These are phyloP conservation scores for Conops quadrifasciatus DNA, from an alignment of 2,888 invertebrate species.

Conservation along the genomic window DNA sequence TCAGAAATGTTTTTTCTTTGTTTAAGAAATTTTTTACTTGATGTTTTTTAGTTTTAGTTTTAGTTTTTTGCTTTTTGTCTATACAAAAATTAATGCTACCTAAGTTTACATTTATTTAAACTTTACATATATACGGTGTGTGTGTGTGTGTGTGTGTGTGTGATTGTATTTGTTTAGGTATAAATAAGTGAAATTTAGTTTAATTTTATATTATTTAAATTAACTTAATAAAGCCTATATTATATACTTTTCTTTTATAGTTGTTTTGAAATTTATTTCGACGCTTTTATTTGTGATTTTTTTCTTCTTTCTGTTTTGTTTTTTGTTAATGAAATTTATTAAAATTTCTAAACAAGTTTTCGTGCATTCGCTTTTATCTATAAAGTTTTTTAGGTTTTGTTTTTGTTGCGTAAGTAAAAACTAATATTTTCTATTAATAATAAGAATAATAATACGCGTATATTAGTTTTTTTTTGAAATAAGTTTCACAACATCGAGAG, in stretches of 20 bases:
- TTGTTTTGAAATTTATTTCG: constrained; percentile 19
- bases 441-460: constrained; percentile 15
- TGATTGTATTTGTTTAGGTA: neutral
- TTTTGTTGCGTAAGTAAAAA: constrained; percentile 30
- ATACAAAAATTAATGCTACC: constrained; percentile 33
- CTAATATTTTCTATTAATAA: constrained; percentile 35
- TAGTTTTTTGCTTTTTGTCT: constrained; percentile 29
- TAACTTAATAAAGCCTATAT: constrained; percentile 28
- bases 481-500: constrained; percentile 66
- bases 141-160: too few relatives aligned
- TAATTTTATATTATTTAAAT: neutral
- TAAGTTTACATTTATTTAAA: constrained; percentile 28
- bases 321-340: constrained; percentile 32
- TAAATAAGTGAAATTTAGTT: constrained; percentile 17
- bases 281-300: too few relatives aligned
- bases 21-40: constrained; percentile 32
- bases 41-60: constrained; percentile 26
- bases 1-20: constrained; percentile 24
- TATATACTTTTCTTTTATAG: constrained; percentile 12
- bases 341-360: constrained; percentile 15
- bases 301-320: constrained; percentile 43
- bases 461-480: constrained; percentile 58
- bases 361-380: constrained; percentile 35
- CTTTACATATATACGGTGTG: constrained; percentile 16
- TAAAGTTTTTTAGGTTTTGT: constrained; percentile 29